Conservation (phyloP, 2,797 vertebrate genomes). For the Gymnopithys bicolor region DNA sequence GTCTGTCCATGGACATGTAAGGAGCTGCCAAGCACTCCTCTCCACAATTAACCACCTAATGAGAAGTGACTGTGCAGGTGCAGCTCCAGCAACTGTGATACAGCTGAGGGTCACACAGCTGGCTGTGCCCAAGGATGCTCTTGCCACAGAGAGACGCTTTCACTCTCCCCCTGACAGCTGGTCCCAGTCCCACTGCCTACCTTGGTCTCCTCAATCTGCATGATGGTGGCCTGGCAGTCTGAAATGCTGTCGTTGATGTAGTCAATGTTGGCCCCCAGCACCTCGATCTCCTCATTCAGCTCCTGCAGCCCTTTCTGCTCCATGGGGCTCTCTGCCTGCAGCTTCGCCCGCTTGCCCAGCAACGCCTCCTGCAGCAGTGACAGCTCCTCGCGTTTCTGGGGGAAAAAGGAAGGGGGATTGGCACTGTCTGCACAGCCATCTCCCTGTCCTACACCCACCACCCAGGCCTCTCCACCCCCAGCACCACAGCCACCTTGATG, state of each 20-base stretch:
- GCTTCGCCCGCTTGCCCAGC: slow-evolving; percentile 82
- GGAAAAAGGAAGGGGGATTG: background rate
- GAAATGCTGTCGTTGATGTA: slow-evolving; percentile 97
- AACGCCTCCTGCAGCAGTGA: slow-evolving; percentile 89
- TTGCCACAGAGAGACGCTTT: background rate
- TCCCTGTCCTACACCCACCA: fast-evolving
- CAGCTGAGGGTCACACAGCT: background rate
- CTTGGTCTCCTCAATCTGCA: slow-evolving; percentile 98
- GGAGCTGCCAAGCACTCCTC: background rate
- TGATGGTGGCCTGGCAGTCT: slow-evolving; percentile 97
- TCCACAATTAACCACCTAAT: background rate
- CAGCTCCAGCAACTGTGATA: background rate
- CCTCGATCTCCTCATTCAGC: slow-evolving; percentile 93
- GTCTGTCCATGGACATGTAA: background rate
- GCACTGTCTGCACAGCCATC: fast-evolving
- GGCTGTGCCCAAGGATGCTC: background rate
- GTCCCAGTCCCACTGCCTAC: slow-evolving; percentile 61
- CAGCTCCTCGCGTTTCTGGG: slow-evolving; percentile 96
- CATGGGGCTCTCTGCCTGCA: slow-evolving; percentile 83
- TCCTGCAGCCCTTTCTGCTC: slow-evolving; percentile 91
- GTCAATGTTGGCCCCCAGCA: slow-evolving; percentile 95
- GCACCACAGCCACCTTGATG: slow-evolving; percentile 85
- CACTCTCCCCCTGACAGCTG: background rate
- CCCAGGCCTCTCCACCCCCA: background rate
- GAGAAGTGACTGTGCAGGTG: background rate